These are phyloP conservation scores for Nesoenas mayeri DNA, from an alignment of 2,113 vertebrate species.

Conservation along the genomic window DNA sequence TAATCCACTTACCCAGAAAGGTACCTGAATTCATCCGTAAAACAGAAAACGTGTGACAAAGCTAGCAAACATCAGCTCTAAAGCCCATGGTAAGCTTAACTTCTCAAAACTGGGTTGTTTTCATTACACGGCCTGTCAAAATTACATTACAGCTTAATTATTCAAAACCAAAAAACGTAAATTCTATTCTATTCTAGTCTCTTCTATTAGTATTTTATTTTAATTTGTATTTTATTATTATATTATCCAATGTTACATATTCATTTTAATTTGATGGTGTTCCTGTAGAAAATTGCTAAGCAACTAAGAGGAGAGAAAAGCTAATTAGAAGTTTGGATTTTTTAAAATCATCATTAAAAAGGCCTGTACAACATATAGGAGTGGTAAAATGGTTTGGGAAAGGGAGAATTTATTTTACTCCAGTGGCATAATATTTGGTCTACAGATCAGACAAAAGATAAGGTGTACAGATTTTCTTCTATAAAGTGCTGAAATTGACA, in stretches of 20 bases:
- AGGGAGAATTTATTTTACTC: accelerated
- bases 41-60: neutral
- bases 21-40: neutral
- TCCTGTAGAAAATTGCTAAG: neutral
- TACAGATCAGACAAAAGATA: neutral
- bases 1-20: neutral
- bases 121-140: neutral
- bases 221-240: too few species aligned
- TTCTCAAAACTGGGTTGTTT: neutral
- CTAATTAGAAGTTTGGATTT: neutral
- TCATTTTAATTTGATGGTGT: neutral
- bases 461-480: neutral
- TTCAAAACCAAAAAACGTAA: neutral
- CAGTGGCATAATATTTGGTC: neutral
- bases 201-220: too few species aligned
- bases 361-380: neutral
- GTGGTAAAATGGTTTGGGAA: neutral
- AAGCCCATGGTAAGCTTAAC: neutral
- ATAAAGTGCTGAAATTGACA: neutral
- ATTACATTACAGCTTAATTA: neutral
- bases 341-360: neutral
- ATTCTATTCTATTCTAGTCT: too few species aligned
- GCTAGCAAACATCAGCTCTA: neutral
- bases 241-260: neutral
- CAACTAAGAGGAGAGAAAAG: neutral